Base-by-base conservation (phyloP, 2,888 invertebrate genomes). In the Eupithecia exiguata region DNA sequence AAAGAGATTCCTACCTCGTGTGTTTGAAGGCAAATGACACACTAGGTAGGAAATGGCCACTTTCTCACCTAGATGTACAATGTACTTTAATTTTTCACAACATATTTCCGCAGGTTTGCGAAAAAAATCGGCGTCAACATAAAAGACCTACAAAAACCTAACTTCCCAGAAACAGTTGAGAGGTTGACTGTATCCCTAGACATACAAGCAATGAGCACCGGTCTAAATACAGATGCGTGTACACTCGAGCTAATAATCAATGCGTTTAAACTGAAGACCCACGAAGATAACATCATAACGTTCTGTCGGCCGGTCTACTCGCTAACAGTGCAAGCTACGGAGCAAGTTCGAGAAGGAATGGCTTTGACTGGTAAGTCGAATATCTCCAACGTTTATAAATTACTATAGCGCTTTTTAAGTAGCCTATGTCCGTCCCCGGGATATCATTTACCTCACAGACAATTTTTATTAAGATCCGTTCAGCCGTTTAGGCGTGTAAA, bases 271-370 rank as follows among this genome's bases (percentile, higher is more conserved):
- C 96, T 96, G 87, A 95, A 96, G 30, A 92, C 96, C 6, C 95
- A 96, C 77, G 96, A 97, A 85, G 98, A 98, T 88, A 96, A 97
- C 78, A 86, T 92, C 7, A 96, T 98, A 75, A 95, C 95, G 16
- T 96, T 96, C 84, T 91, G 91, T 75, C 90, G 96, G 78, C 98
- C 98, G 0, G 92, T 98, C 12, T 98, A 98, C 86, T 96, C 96
- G 72, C 95, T 96, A 77, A 95, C 96, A 21, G 91, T 98, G n/a
- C 96, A 95, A 16, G 95, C 95, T 65, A 95, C 97, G 5, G 94
- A 96, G 0, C 97, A 97, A 83, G 87, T 98, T 5, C 91, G 87
- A 58, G 87, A 93, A 40, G 96, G 96, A 0, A 95, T 95, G 77
- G 87, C 94, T 14, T 89, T 97, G 68, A 97, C 96, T 69, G 97